These are phyloP conservation scores for Cryptus viduatorius DNA, from an alignment of 2,888 invertebrate species.

Conservation along the genomic window DNA sequence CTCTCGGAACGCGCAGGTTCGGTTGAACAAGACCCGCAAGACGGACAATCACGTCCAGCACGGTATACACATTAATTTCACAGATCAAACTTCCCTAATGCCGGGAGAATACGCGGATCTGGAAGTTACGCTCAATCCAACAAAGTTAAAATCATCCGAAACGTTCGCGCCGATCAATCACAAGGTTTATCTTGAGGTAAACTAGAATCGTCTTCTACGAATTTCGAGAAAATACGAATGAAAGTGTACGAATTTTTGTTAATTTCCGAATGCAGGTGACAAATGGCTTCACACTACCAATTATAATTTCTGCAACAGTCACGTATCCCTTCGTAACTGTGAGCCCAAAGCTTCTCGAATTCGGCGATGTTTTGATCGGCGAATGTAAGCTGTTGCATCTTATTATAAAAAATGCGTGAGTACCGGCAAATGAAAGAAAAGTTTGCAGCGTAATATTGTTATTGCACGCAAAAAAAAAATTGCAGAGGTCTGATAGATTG, in stretches of 20 bases:
- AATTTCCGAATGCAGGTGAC: slow-evolving; percentile 84
- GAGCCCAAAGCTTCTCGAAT: slow-evolving; percentile 85
- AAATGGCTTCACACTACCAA: slow-evolving; percentile 87
- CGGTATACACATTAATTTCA: slow-evolving; percentile 81
- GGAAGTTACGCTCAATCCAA: slow-evolving; percentile 86
- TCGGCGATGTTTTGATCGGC: slow-evolving; percentile 87
- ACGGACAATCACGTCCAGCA: slow-evolving; percentile 70
- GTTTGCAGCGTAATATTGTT: neutral
- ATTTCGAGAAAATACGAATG: neutral
- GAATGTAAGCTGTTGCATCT: slow-evolving; percentile 86
- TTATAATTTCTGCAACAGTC: slow-evolving; percentile 87
- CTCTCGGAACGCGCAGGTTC: slow-evolving; percentile 85
- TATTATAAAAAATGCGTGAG: slow-evolving; percentile 87
- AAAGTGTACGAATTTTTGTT: no score
- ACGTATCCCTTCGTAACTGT: slow-evolving; percentile 87
- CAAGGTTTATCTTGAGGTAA: slow-evolving; percentile 86
- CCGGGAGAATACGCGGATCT: slow-evolving; percentile 86
- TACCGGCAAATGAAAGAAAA: neutral
- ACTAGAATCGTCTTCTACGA: neutral
- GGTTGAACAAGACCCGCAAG: slow-evolving; percentile 78
- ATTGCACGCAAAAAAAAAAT: neutral
- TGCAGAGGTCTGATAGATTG: slow-evolving; percentile 87
- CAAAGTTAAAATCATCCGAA: slow-evolving; percentile 81
- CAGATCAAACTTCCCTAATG: slow-evolving; percentile 83
- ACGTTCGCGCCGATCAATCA: slow-evolving; percentile 85